Conservation (phyloP, 2,113 vertebrate species). For the Halcyon malimbica region DNA sequence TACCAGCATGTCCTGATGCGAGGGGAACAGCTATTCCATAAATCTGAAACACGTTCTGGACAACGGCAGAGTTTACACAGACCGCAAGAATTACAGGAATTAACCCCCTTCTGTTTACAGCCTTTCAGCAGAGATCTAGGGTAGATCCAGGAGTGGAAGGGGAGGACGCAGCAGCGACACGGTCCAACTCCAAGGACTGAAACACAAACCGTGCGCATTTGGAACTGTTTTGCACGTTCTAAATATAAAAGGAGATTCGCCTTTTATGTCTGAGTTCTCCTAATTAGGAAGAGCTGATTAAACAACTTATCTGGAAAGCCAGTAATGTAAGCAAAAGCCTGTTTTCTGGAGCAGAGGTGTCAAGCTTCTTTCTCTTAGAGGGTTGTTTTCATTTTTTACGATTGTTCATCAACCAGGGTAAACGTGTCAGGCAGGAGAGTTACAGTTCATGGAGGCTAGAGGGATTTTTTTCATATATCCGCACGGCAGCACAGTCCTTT, state of each 20-base stretch:
- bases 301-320: neutral
- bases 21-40: conserved; percentile 37
- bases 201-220: neutral
- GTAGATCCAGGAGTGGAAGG: neutral
- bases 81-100: conserved; percentile 58
- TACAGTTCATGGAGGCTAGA: neutral
- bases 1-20: neutral
- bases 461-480: neutral
- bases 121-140: neutral
- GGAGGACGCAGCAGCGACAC: neutral
- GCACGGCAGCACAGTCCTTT: neutral
- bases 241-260: neutral
- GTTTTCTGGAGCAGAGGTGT: neutral
- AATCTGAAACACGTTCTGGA: conserved; percentile 38
- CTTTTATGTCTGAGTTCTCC: neutral
- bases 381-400: neutral
- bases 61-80: conserved; percentile 17
- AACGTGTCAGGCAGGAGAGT: neutral
- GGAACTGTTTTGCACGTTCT: neutral
- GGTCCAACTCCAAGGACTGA: neutral
- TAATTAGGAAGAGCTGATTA: conserved; percentile 42
- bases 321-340: neutral
- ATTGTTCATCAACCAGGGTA: neutral
- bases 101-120: conserved; percentile 16
- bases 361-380: neutral